Evolutionary conservation across 1,140 invertebrate genomes (phyloP).

Genomic region (Drosophila teissieri): DNA sequence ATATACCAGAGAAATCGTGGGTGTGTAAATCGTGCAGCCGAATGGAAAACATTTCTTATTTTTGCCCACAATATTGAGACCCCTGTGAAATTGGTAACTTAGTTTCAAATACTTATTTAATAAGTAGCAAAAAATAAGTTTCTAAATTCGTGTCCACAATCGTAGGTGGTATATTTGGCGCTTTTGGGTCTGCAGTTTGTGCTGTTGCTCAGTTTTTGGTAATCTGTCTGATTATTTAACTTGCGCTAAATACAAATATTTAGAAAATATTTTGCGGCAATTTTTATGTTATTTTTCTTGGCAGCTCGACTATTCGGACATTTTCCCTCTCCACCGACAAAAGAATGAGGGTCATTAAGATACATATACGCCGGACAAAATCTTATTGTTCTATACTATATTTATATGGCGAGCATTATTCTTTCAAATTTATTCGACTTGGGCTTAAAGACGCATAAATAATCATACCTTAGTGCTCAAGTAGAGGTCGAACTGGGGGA

Average conservation of each 20-base stretch:
- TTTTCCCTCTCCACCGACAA: conserved; percentile 29
- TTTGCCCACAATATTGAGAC: too few species aligned
- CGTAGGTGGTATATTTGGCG: conserved; percentile 5
- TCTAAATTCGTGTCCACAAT: neutral
- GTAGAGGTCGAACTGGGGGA: conserved; percentile 17
- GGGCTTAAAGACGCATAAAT: conserved; percentile 24
- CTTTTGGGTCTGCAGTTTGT: conserved; percentile 48
- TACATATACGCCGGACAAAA: conserved; percentile 25
- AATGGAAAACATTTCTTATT: too few species aligned
- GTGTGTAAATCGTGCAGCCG: too few species aligned
- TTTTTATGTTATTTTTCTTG: conserved; percentile 82
- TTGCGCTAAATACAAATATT: conserved; percentile 82
- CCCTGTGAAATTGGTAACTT: too few species aligned
- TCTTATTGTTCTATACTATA: conserved; percentile 29
- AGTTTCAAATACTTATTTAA: too few species aligned
- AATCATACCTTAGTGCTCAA: conserved; percentile 24
- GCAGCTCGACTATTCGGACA: conserved; percentile 53
- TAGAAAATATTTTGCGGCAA: conserved; percentile 75
- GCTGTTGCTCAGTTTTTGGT: conserved; percentile 66
- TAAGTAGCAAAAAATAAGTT: too few species aligned
- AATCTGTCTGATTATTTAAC: conserved; percentile 82
- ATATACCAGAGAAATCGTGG: neutral
- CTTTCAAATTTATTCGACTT: conserved; percentile 39
- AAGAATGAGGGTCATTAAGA: conserved; percentile 75
- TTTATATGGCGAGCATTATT: conserved; percentile 33